Percentiles rank a stretch among this genome's conserved stretches.
Conservation (phyloP, 2,888 invertebrate species). For the Morpho deidamia region DNA sequence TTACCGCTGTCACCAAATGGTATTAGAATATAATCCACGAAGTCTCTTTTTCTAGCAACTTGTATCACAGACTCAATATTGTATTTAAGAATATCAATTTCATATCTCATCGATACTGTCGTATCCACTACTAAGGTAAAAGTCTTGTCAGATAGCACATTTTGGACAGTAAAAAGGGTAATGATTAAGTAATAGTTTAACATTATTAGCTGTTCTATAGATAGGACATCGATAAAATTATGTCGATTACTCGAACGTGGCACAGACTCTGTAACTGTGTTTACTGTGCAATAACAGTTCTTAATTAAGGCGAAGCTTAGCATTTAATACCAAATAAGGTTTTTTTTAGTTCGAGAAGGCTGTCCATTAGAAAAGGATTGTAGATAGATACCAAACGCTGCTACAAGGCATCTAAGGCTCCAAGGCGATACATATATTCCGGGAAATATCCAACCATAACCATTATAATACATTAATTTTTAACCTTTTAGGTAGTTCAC, state of each 20-base stretch:
- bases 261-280: neutral
- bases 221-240: neutral
- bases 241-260: neutral
- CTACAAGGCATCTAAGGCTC: too few species aligned
- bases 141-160: constrained; percentile 31
- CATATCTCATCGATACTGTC: constrained; percentile 42
- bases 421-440: too few species aligned
- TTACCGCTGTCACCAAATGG: constrained; percentile 31
- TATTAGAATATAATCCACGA: constrained; percentile 27
- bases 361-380: too few species aligned
- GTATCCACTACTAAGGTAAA: constrained; percentile 51
- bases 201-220: constrained; percentile 5
- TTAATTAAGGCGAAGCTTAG: constrained; percentile 7
- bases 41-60: neutral
- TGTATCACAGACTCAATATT: constrained; percentile 30
- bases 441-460: too few species aligned
- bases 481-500: too few species aligned
- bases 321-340: too few species aligned
- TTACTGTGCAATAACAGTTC: neutral
- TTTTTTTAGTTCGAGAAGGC: too few species aligned
- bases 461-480: too few species aligned
- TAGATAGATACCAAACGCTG: too few species aligned
- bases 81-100: constrained; percentile 37
- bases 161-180: neutral
- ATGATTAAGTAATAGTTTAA: neutral